These are phyloP conservation scores for Ecdyonurus torrentis DNA, from an alignment of 2,888 invertebrate genomes.

Conservation along the genomic window DNA sequence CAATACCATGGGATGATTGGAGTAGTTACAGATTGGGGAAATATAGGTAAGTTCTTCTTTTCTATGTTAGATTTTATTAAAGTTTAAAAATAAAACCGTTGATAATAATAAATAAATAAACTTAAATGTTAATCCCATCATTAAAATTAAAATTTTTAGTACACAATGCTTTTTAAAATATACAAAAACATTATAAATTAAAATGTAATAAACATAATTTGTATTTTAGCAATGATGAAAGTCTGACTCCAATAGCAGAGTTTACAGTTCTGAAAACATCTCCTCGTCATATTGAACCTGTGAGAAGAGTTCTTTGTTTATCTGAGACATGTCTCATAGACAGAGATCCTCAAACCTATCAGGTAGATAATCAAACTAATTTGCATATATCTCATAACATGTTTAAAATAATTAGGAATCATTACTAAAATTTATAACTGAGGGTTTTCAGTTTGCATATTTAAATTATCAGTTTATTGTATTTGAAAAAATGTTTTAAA, in stretches of 20 bases:
- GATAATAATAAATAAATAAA: too few species aligned
- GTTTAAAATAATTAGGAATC: too few species aligned
- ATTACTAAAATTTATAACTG: background rate
- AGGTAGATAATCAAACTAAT: background rate
- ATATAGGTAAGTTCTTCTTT: background rate
- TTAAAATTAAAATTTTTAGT: too few species aligned
- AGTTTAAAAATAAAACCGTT: too few species aligned
- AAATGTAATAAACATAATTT: too few species aligned
- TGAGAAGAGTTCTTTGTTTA: conserved; percentile 77
- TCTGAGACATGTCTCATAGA: conserved; percentile 93
- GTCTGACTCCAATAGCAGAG: conserved; percentile 90
- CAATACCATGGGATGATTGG: background rate
- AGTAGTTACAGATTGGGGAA: conserved; percentile 1
- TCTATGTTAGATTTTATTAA: too few species aligned
- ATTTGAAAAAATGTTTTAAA: too few species aligned
- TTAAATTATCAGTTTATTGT: too few species aligned
- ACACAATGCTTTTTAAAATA: too few species aligned
- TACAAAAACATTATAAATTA: too few species aligned
- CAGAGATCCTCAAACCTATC: conserved; percentile 90
- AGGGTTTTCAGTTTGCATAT: conserved; percentile 5
- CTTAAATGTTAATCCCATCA: too few species aligned
- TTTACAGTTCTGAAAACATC: conserved; percentile 90
- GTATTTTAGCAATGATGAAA: conserved; percentile 70
- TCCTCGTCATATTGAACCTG: conserved; percentile 63
- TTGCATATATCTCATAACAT: too few species aligned